Base-by-base conservation (phyloP, 2,113 vertebrate species). In the Bolborhynchus lineola region DNA sequence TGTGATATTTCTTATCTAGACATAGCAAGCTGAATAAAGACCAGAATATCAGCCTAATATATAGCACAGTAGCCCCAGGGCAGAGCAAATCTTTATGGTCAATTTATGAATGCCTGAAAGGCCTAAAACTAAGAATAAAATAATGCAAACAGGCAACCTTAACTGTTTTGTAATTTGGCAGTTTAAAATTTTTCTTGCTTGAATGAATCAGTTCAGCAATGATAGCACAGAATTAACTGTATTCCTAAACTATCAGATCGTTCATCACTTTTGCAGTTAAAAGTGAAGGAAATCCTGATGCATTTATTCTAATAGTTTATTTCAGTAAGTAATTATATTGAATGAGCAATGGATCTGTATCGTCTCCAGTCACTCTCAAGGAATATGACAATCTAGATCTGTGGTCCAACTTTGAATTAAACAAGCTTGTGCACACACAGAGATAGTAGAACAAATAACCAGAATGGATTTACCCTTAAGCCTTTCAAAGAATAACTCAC, bases 91-190 rank as follows among this genome's bases (percentile, higher is more conserved):
- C 86, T 91, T 91, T 87, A 89, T 41, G 84, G 93, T 85, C 89
- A 95, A 79, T 92, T 95, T 94, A 79, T 92, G 91, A 95, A 71
- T 69, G 74, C 77, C 81, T 95, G 91, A 89, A 94, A 96, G 63
- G 79, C 92, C 91, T 95, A 93, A 85, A 93, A 85, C 86, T 52
- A 89, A 84, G 62, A 94, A 89, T 87, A 92, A 89, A 94, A 76
- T 94, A 95, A 95, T 79, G 84, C 57, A 85, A 57, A 49, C 81
- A 85, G 94, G 93, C 91, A 95, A 89, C 70, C 78, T 95, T 82
- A 92, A 91, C 93, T 94, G 77, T 76, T 31, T 68, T 72, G 74
- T 82, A 95, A 95, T 94, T 95, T 95, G 41, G 62, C 62, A 49
- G 46, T 95, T 95, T 55, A 69, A 82, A 52, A 5, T 79, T 71